A percentile compares a stretch with the other conserved stretches of the same genome.
phyloP scores from a whole-genome alignment of 1,140 invertebrate genomes.

The Drosophila auraria region DNA sequence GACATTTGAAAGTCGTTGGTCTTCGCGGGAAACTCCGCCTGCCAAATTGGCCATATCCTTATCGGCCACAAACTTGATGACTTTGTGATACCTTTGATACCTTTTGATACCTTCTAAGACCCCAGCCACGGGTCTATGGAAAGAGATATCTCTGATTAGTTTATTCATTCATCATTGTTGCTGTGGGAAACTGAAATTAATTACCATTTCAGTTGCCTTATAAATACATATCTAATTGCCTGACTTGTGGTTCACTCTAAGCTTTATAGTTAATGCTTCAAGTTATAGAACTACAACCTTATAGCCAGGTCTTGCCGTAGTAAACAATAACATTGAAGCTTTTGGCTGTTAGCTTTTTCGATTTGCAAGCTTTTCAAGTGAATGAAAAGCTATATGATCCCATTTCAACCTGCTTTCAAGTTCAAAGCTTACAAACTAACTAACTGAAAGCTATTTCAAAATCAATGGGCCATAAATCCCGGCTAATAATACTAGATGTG shows the following conservation, averaged over 20 bases:
- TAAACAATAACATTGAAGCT: slow-evolving; percentile 45
- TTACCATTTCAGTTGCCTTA: slow-evolving; percentile 11
- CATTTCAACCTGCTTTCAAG: slow-evolving; percentile 29
- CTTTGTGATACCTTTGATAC: background rate
- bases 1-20: slow-evolving; percentile 62
- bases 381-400: slow-evolving; percentile 17
- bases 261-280: background rate
- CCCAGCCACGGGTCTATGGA: slow-evolving; percentile 1
- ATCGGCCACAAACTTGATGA: slow-evolving; percentile 21
- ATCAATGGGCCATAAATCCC: slow-evolving; percentile 25
- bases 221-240: slow-evolving; percentile 39
- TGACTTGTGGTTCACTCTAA: slow-evolving; percentile 21
- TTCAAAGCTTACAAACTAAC: slow-evolving; percentile 44
- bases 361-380: slow-evolving; percentile 2
- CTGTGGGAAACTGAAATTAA: slow-evolving; percentile 24
- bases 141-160: background rate
- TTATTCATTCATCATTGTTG: slow-evolving; percentile 15
- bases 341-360: slow-evolving; percentile 9
- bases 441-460: slow-evolving; percentile 12
- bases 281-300: rapidly evolving
- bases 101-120: background rate
- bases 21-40: slow-evolving; percentile 27
- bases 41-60: slow-evolving; percentile 18
- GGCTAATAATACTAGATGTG: slow-evolving; percentile 4
- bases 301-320: slow-evolving; percentile 24